These are phyloP conservation scores for Etia nguti DNA, from an alignment of 2,113 vertebrate species.

Conservation along the genomic window DNA sequence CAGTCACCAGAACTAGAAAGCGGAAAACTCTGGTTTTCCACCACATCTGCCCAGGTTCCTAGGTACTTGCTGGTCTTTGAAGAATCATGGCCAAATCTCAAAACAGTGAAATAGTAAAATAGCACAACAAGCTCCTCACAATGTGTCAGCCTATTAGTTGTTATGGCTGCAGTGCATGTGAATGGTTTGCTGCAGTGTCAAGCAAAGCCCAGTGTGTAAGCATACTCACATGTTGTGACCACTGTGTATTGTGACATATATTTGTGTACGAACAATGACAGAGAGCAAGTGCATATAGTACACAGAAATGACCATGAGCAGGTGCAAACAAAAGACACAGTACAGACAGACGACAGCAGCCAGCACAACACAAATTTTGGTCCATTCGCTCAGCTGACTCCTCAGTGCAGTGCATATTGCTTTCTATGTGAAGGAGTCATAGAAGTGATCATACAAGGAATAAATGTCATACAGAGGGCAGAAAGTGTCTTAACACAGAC, in stretches of 20 bases:
- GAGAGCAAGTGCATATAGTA: neutral
- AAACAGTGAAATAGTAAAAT: neutral
- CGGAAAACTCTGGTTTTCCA: neutral
- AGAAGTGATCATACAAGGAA: neutral
- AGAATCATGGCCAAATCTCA: neutral
- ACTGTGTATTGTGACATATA: neutral
- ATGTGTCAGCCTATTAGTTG: neutral
- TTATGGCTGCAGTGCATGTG: neutral
- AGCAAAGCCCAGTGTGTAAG: neutral
- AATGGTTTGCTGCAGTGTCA: neutral
- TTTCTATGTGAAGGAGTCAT: neutral
- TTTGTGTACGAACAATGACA: neutral
- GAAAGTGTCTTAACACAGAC: neutral
- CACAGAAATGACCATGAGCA: neutral
- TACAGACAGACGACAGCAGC: neutral
- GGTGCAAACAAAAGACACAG: neutral
- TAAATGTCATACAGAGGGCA: neutral
- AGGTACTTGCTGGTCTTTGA: neutral
- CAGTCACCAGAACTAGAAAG: neutral
- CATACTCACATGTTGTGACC: neutral
- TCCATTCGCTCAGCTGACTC: neutral
- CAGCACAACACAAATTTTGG: neutral
- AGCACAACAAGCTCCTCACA: neutral
- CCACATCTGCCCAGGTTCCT: neutral
- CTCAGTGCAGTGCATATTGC: neutral